Conservation (phyloP, 2,888 invertebrate genomes). For the Cephus rjabovi region DNA sequence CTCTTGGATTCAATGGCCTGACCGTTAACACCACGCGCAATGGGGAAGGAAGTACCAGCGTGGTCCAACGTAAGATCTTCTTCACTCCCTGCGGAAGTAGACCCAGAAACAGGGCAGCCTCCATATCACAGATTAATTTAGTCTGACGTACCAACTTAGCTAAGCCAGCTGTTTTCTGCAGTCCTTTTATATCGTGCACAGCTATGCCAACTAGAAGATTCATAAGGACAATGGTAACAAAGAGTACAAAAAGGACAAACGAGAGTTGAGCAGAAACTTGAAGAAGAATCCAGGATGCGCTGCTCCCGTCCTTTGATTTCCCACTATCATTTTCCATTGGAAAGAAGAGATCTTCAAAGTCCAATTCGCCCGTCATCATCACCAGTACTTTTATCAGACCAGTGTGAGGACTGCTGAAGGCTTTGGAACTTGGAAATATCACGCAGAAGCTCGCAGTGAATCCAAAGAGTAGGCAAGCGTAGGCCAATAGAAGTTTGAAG, state of each 20-base stretch:
- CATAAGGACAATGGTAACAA: conserved; percentile 89
- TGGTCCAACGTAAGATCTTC: conserved; percentile 81
- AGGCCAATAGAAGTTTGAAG: conserved; percentile 86
- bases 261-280: conserved; percentile 87
- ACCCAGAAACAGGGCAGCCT: conserved; percentile 83
- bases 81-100: conserved; percentile 81
- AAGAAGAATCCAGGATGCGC: conserved; percentile 70
- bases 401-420: conserved; percentile 86
- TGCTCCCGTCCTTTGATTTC: conserved; percentile 63
- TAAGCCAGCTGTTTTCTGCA: conserved; percentile 86
- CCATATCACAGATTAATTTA: conserved; percentile 88
- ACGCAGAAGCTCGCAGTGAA: conserved; percentile 91
- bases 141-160: conserved; percentile 87
- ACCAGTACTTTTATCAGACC: conserved; percentile 87
- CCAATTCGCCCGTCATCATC: conserved; percentile 91
- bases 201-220: conserved; percentile 88
- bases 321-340: conserved; percentile 77
- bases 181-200: conserved; percentile 87
- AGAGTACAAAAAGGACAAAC: conserved; percentile 82
- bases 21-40: conserved; percentile 85
- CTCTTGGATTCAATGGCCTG: conserved; percentile 85
- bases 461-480: conserved; percentile 85
- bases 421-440: conserved; percentile 84
- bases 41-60: conserved; percentile 83
- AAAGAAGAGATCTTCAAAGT: conserved; percentile 77